phyloP scores from a whole-genome alignment of 2,797 vertebrate genomes.

The Loris lydekkerianus region DNA sequence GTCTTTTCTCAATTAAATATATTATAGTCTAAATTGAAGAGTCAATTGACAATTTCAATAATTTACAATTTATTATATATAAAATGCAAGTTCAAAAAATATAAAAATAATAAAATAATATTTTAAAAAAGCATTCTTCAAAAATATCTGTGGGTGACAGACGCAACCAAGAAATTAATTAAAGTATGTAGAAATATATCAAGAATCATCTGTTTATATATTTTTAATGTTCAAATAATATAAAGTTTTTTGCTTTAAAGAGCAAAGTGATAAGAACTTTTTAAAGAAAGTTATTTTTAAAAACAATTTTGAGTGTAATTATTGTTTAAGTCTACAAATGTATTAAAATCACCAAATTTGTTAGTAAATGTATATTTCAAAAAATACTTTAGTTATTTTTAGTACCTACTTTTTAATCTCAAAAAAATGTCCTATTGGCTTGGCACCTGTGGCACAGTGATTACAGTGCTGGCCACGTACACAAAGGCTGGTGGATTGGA shows the following conservation, averaged over 20 bases:
- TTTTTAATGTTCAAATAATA: conserved; percentile 44
- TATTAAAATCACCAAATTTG: background rate
- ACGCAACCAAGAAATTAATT: background rate
- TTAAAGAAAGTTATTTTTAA: conserved; percentile 37
- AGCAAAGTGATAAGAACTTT: background rate
- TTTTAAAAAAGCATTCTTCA: conserved; percentile 2
- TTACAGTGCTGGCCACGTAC: too few relatives aligned
- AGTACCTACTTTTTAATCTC: background rate
- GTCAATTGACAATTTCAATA: background rate
- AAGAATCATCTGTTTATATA: background rate
- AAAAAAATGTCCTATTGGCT: background rate
- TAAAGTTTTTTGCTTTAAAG: conserved; percentile 14
- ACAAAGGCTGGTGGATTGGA: too few relatives aligned
- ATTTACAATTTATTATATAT: conserved; percentile 28
- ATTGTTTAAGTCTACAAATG: background rate
- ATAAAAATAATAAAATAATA: background rate
- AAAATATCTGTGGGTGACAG: background rate
- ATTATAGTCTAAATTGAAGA: background rate
- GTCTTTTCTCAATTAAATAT: conserved; percentile 17
- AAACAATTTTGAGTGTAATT: background rate
- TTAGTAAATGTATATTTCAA: conserved; percentile 19
- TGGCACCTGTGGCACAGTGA: too few relatives aligned
- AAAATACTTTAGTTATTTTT: conserved; percentile 36
- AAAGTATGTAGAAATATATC: background rate
- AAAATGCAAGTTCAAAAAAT: conserved; percentile 30